A percentile compares a stretch with the other conserved stretches of the same genome.
Conservation (phyloP, 2,113 vertebrate species). For the Arizona elegans region DNA sequence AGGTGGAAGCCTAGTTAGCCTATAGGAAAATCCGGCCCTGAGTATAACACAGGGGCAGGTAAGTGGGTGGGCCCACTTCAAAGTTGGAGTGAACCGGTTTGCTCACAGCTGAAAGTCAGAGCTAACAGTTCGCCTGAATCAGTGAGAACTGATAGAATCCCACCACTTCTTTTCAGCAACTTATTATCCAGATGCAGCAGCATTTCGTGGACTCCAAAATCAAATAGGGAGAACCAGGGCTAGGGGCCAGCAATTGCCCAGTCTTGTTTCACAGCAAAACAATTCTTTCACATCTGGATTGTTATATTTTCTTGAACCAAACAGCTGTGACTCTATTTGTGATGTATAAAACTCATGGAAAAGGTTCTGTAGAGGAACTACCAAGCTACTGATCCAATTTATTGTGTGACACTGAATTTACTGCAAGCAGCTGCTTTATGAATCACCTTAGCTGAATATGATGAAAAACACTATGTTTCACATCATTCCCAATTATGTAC, state of each 20-base stretch:
- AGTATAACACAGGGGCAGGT: too few species aligned
- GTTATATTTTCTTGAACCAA: background rate
- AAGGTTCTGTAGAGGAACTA: background rate
- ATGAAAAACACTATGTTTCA: background rate
- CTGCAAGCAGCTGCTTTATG: background rate
- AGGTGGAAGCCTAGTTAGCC: too few species aligned
- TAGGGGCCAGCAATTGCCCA: background rate
- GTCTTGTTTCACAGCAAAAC: background rate
- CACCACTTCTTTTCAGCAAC: background rate
- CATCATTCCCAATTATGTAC: background rate
- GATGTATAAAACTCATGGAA: background rate
- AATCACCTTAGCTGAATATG: slow-evolving; percentile 19
- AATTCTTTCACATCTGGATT: background rate
- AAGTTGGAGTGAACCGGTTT: too few species aligned
- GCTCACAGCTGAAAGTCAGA: too few species aligned
- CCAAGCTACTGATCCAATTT: background rate
- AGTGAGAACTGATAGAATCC: too few species aligned
- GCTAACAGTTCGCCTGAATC: too few species aligned
- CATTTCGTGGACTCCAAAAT: background rate
- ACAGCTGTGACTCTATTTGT: background rate
- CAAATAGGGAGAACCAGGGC: background rate
- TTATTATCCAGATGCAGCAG: background rate
- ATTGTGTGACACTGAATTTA: too few species aligned
- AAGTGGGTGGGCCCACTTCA: too few species aligned
- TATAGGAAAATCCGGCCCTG: too few species aligned